Evolutionary conservation across 2,888 invertebrate species (phyloP).

Genomic region (Ochropleura plecta): DNA sequence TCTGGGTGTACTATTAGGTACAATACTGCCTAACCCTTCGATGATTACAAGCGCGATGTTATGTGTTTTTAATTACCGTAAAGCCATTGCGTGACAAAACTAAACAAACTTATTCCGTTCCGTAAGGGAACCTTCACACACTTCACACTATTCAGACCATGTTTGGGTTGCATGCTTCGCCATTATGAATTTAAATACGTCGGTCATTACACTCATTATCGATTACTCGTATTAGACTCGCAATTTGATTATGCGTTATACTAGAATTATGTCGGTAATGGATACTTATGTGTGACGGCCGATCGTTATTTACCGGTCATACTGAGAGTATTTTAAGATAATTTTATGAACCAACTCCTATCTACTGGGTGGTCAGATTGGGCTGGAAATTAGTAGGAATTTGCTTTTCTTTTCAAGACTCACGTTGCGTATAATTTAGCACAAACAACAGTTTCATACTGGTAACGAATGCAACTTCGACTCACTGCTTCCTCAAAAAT

Average conservation of each 20-base stretch:
- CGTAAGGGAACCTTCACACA: conserved; percentile 15
- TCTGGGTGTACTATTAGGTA: too few species aligned
- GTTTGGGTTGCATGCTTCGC: conserved; percentile 34
- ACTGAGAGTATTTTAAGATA: background rate
- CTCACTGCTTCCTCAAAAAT: background rate
- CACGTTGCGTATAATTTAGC: background rate
- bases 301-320: conserved; percentile 1
- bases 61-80: background rate
- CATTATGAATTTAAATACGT: conserved; percentile 63
- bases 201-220: conserved; percentile 53
- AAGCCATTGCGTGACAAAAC: background rate
- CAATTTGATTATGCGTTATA: conserved; percentile 62
- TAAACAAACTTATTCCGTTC: background rate
- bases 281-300: conserved; percentile 5
- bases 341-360: background rate
- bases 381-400: background rate
- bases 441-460: background rate
- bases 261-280: conserved; percentile 42
- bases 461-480: background rate
- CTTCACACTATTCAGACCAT: conserved; percentile 35
- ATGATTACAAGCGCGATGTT: too few species aligned
- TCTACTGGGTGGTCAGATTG: background rate
- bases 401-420: background rate
- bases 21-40: too few species aligned
- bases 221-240: conserved; percentile 62